Percentiles rank a stretch among this genome's conserved stretches.
These are phyloP conservation scores for Acanthaster planci DNA, from an alignment of 35 echinoderm and acorn worm species.

Conservation along the genomic window DNA sequence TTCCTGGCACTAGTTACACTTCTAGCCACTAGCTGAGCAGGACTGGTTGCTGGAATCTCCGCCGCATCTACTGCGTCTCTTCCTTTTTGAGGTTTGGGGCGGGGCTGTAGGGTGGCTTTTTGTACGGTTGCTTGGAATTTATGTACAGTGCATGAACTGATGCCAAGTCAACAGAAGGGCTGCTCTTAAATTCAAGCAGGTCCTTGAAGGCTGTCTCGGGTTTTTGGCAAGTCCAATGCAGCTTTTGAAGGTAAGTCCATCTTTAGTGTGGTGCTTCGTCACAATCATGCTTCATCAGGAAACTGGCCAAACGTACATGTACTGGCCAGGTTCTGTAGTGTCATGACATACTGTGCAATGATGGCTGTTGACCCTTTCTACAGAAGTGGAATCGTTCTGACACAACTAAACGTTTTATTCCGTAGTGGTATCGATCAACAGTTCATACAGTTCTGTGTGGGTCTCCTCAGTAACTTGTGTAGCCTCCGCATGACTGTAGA, in stretches of 20 bases:
- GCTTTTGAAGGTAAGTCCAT: not conserved
- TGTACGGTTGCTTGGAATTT: not conserved
- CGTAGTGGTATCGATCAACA: not conserved
- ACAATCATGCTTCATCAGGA: slow-evolving; percentile 6
- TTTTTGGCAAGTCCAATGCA: not conserved
- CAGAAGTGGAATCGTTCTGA: slow-evolving; percentile 52
- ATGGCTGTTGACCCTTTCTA: slow-evolving; percentile 37
- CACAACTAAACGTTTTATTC: slow-evolving; percentile 31
- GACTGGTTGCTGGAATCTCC: not conserved
- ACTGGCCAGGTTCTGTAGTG: slow-evolving; percentile 37
- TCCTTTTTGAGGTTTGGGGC: not conserved
- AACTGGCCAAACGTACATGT: slow-evolving; percentile 39
- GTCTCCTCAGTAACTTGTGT: not conserved
- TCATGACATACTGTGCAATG: slow-evolving; percentile 36
- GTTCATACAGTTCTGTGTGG: not conserved
- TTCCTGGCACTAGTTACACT: slow-evolving; percentile 2
- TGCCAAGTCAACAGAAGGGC: not conserved
- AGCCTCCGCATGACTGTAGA: not conserved
- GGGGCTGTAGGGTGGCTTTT: not conserved
- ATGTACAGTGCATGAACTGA: not conserved
- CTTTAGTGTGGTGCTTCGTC: slow-evolving; percentile 20
- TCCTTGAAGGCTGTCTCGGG: not conserved
- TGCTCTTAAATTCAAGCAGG: too few species aligned
- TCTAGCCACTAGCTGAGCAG: not conserved
- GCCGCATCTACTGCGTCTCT: not conserved